Evolutionary conservation across 2,113 vertebrate genomes (phyloP).

Genomic region (Rousettus leschenaultii): DNA sequence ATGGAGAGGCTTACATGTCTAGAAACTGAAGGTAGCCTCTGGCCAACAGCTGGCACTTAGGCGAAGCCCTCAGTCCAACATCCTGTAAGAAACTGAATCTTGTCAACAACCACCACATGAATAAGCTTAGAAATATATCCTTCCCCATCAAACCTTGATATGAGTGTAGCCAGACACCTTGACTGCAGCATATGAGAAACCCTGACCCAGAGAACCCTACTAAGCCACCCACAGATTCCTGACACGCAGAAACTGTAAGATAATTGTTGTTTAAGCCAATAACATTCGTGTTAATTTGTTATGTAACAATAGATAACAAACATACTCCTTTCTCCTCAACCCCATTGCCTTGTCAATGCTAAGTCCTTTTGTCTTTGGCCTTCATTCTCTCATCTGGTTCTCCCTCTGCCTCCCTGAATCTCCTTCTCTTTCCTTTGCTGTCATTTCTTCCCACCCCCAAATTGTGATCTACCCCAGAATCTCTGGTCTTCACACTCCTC

Average conservation of each 20-base stretch:
- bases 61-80: not conserved
- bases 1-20: not conserved
- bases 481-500: not conserved
- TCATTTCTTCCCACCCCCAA: not conserved
- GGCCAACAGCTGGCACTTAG: not conserved
- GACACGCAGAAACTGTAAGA: not conserved
- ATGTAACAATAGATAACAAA: not conserved
- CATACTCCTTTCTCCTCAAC: not conserved
- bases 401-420: not conserved
- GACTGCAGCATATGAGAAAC: not conserved
- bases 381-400: not conserved
- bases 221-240: not conserved
- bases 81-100: not conserved
- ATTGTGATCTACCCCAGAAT: not conserved
- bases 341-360: rapidly evolving
- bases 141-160: not conserved
- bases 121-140: not conserved
- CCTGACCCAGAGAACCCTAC: not conserved
- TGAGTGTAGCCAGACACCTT: not conserved
- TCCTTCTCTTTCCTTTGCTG: not conserved
- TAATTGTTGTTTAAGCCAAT: not conserved
- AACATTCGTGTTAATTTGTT: not conserved
- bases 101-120: not conserved
- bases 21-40: not conserved
- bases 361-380: not conserved